Conservation (phyloP, 2,888 invertebrate species). For the Epiblema foenella region DNA sequence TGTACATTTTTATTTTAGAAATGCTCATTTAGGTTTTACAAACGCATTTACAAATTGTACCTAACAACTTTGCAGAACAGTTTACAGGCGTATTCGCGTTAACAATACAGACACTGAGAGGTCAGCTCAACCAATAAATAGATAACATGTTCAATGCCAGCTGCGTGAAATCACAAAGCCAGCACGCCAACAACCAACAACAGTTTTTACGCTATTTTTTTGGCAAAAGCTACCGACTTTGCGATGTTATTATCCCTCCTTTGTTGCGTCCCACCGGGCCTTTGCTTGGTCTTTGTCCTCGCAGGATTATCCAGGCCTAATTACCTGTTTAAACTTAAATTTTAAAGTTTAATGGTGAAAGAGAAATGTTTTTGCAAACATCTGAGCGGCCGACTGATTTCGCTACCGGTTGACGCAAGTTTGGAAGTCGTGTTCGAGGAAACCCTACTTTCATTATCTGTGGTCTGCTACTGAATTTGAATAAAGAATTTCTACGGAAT, state of each 20-base stretch:
- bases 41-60: too few species aligned
- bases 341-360: constrained; percentile 58
- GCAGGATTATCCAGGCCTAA: constrained; percentile 78
- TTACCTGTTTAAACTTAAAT: constrained; percentile 71
- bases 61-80: not conserved
- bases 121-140: constrained; percentile 22
- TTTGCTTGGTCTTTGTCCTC: constrained; percentile 71
- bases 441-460: constrained; percentile 12
- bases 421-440: constrained; percentile 5
- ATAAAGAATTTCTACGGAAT: constrained; percentile 23
- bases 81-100: constrained; percentile 6
- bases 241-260: constrained; percentile 75
- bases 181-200: constrained; percentile 46
- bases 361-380: constrained; percentile 63
- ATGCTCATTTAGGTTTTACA: too few species aligned
- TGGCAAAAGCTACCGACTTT: constrained; percentile 82
- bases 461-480: constrained; percentile 27
- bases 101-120: not conserved
- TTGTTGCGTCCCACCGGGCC: constrained; percentile 69
- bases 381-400: constrained; percentile 67
- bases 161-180: constrained; percentile 32
- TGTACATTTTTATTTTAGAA: too few species aligned
- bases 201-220: constrained; percentile 62
- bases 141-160: constrained; percentile 26
- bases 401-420: constrained; percentile 54